phyloP scores from a whole-genome alignment of 2,888 invertebrate species.

The Osedax fenrisi region DNA sequence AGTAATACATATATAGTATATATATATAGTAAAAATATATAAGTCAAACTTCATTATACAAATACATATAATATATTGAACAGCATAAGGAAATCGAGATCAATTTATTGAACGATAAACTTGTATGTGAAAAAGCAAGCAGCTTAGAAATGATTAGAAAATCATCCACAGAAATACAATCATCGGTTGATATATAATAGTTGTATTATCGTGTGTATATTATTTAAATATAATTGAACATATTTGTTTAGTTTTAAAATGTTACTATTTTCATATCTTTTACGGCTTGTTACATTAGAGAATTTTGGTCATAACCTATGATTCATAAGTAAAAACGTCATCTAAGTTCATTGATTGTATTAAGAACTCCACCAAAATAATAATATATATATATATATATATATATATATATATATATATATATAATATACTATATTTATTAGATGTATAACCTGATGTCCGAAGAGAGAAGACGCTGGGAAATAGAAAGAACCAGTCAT shows the following conservation, averaged over 20 bases:
- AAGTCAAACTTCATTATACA: too few relatives aligned
- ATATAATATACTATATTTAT: too few relatives aligned
- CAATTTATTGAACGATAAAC: conserved; percentile 29
- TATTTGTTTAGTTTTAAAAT: too few relatives aligned
- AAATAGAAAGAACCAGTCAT: conserved; percentile 21
- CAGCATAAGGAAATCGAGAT: conserved; percentile 34
- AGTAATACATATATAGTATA: neutral
- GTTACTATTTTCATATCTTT: too few relatives aligned
- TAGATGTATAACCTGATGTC: conserved; percentile 20
- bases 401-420: too few relatives aligned
- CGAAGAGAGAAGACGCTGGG: conserved; percentile 28
- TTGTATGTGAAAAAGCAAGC: conserved; percentile 31
- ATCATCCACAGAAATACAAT: neutral
- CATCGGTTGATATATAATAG: neutral
- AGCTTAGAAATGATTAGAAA: conserved; percentile 25
- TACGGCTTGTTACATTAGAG: too few relatives aligned
- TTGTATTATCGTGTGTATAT: neutral
- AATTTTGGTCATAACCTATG: too few relatives aligned
- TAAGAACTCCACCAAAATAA: too few relatives aligned
- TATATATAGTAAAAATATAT: neutral
- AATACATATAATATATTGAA: too few relatives aligned
- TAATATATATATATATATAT: too few relatives aligned
- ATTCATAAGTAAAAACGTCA: too few relatives aligned
- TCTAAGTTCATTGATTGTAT: too few relatives aligned
- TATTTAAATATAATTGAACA: neutral